Evolutionary conservation across 2,113 vertebrate genomes (phyloP), one percentile per base, ranked within the genome.

Genomic region (Heterochromis multidens): DNA sequence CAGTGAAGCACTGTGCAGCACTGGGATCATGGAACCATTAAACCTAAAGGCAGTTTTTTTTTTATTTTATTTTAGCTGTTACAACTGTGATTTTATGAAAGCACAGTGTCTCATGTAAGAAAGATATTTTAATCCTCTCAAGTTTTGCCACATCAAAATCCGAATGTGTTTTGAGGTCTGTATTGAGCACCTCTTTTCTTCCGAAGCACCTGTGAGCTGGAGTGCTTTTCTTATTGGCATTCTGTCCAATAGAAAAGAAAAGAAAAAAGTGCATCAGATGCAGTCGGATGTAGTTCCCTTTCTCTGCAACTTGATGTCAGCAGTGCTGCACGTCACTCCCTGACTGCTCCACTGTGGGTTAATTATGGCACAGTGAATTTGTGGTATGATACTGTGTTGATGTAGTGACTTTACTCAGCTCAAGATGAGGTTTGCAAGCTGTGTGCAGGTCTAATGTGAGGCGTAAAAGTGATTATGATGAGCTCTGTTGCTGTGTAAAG

Each of bases 291-390:
- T 65, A 92, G 86, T 94, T 93, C 52, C 35, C 46, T 37, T 2
- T 49, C 49, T 77, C 27, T 27, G 78, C 94, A 77, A 46, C 92
- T 79, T 76, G 95, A 92, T 92, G 94, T 93, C 92, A 95, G 91
- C 91, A 84, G 82, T 6, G 85, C 54, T 70, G 12, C 81, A 49
- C 76, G 74, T 79, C 63, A 49, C 37, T 58, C 6, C 13, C 56
- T 6, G 9, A 13, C 2, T 60, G 59, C 57, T 21, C 2, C 67
- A 23, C 78, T 4, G 27, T 21, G 31, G 35, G 31, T 19, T 40
- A 1, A 62, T 70, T 65, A 2, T 46, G 31, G 31, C 6, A 3
- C 31, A 61, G 40, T 12, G 13, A 31, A 43, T 77, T 6, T 27
- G 9, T 79, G 13, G 17, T 27, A 4, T 35, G 61, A 54, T n/a